Base-by-base conservation (phyloP, 2,797 vertebrate species). In the Danio tinwini region DNA sequence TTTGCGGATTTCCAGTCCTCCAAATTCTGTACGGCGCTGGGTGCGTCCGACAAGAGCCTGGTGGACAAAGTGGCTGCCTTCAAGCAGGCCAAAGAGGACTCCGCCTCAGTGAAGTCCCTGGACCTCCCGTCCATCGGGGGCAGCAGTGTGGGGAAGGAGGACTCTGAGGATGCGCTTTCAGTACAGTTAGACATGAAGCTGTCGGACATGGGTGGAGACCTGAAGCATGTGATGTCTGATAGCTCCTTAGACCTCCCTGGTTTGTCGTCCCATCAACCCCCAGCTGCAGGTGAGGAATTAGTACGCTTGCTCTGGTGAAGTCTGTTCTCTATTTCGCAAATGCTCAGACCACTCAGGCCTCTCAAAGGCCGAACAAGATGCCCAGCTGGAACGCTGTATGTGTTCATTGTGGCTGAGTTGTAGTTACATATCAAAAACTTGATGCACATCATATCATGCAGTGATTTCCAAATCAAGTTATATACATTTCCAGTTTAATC, bases 261-360 rank as follows among this genome's bases (percentile, higher is more conserved):
- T 90, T 95, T 98, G 93, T 97, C 96, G 80, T 94, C 96, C 89
- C 97, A 98, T 90, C 97, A 98, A 92, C 97, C 97, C 85, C 97
- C 96, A 73, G 96, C 97, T 87, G 95, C 98, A 99, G 98, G 97
- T 99, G 97, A 99, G 98, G 97, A 99, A 98, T 93, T 99, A 92
- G 97, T 99, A 93, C 94, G 96, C 94, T 97, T 99, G 94, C 97
- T 99, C 90, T 99, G 97, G 97, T 99, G 94, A 96, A 88, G 88
- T 75, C 80, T 58, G 29, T 70, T 44, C 14, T 19, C 45, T 71
- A 63, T 61, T 42, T 79, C 29, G 16, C 42, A 77, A 50, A 69
- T 61, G 71, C 45, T 55, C 67, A 39, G 42, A 68, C 17, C 56
- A 52, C 47, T 56, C 37, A 19, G 81, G 78, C 61, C 65, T 78